Evolutionary conservation across 1,140 invertebrate genomes (phyloP).

Genomic region (Bursaphelenchus mucronatus): DNA sequence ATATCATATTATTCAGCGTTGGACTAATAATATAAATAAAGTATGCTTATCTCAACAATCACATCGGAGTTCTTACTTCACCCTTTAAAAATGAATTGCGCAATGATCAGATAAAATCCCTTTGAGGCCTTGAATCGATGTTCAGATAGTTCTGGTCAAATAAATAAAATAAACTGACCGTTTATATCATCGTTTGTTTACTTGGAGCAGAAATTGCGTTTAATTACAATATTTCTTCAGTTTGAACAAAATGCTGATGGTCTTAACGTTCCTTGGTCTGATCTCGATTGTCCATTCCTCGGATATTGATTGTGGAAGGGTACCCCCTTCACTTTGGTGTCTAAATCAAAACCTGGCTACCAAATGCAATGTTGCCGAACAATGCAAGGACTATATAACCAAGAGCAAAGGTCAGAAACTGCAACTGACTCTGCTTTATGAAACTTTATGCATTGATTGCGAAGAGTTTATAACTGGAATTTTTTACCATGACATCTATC

Average conservation of each 20-base stretch:
- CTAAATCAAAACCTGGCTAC: slow-evolving; percentile 17
- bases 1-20: too few relatives aligned
- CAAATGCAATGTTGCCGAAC: slow-evolving; percentile 22
- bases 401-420: slow-evolving; percentile 17
- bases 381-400: slow-evolving; percentile 18
- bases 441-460: slow-evolving; percentile 24
- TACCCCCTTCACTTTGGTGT: slow-evolving; percentile 28
- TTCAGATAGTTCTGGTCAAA: too few relatives aligned
- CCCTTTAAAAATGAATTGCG: too few relatives aligned
- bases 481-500: slow-evolving; percentile 24
- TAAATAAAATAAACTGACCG: too few relatives aligned
- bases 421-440: slow-evolving; percentile 22
- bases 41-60: too few relatives aligned
- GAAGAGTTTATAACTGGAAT: slow-evolving; percentile 30
- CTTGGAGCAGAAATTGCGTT: too few relatives aligned
- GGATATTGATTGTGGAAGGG: slow-evolving; percentile 14
- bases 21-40: too few relatives aligned
- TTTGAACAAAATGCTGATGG: slow-evolving; percentile 1
- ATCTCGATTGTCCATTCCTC: neutral
- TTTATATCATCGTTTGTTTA: too few relatives aligned
- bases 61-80: too few relatives aligned
- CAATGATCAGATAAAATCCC: too few relatives aligned
- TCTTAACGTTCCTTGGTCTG: neutral
- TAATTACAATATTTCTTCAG: too few relatives aligned
- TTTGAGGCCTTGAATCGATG: too few relatives aligned